These are phyloP conservation scores for Ailuropoda melanoleuca DNA, from an alignment of 2,113 vertebrate species.

Conservation along the genomic window DNA sequence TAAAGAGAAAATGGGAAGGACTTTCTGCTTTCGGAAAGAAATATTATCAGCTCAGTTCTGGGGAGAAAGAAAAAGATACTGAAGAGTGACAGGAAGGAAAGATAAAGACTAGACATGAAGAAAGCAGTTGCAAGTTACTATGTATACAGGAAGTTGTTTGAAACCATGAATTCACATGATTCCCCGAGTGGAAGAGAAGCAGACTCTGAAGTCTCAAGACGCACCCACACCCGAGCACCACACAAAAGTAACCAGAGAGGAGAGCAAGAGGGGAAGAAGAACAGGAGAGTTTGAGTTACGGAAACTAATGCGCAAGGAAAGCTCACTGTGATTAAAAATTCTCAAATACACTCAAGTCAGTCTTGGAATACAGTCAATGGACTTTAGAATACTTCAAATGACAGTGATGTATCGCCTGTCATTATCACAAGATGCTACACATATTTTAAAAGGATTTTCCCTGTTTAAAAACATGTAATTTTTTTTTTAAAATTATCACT, in stretches of 20 bases:
- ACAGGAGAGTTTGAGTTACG: neutral
- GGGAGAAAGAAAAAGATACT: neutral
- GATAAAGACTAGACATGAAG: neutral
- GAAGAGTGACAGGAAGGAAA: neutral
- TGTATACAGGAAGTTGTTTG: neutral
- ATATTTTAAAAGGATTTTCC: neutral
- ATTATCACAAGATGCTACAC: neutral
- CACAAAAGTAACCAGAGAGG: neutral
- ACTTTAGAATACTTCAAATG: neutral
- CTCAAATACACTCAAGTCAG: neutral
- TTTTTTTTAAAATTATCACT: neutral
- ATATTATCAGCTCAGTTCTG: neutral
- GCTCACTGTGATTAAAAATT: neutral
- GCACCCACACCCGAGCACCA: neutral
- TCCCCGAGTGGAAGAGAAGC: neutral
- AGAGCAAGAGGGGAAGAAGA: neutral
- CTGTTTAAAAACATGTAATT: conserved; percentile 47
- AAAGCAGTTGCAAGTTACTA: neutral
- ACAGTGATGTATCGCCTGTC: neutral
- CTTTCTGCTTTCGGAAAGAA: neutral
- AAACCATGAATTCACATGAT: neutral
- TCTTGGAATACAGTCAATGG: neutral
- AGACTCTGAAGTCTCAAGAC: neutral
- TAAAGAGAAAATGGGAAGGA: neutral
- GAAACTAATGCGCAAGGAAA: neutral